Evolutionary conservation across 1,140 invertebrate species (phyloP).

Genomic region (Druon quercuslanigerum): DNA sequence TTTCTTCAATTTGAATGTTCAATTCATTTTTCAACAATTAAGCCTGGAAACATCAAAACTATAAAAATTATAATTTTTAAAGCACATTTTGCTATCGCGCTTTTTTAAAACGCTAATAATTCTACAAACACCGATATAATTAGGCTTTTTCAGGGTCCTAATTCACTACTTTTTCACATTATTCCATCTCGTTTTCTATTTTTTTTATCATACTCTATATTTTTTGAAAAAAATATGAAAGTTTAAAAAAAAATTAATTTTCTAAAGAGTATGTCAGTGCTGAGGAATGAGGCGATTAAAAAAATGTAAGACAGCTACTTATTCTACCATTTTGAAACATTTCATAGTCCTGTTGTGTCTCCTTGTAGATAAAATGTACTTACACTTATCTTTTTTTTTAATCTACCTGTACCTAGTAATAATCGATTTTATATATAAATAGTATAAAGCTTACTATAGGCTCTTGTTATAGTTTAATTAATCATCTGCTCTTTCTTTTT

Average conservation of each 20-base stretch:
- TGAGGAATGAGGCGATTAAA: background rate
- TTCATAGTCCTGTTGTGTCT: conserved; percentile 13
- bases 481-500: conserved; percentile 51
- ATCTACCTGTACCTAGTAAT: conserved; percentile 41
- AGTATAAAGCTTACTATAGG: conserved; percentile 68
- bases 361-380: conserved; percentile 20
- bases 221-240: background rate
- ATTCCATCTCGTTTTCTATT: too few species aligned
- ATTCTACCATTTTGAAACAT: conserved; percentile 19
- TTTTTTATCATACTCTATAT: too few species aligned
- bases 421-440: conserved; percentile 62
- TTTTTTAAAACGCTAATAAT: too few species aligned
- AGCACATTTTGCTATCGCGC: too few species aligned
- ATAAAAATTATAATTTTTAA: too few species aligned
- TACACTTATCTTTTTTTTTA: conserved; percentile 26
- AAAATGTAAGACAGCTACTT: conserved; percentile 1
- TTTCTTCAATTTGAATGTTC: too few species aligned
- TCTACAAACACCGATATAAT: too few species aligned
- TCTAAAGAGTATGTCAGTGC: background rate
- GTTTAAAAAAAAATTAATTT: background rate
- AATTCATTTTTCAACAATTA: too few species aligned
- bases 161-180: too few species aligned
- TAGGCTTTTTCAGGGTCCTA: too few species aligned
- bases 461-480: conserved; percentile 63
- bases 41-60: too few species aligned